Evolutionary conservation across 2,888 invertebrate species (phyloP).

Genomic region (Apodemia hepburni): DNA sequence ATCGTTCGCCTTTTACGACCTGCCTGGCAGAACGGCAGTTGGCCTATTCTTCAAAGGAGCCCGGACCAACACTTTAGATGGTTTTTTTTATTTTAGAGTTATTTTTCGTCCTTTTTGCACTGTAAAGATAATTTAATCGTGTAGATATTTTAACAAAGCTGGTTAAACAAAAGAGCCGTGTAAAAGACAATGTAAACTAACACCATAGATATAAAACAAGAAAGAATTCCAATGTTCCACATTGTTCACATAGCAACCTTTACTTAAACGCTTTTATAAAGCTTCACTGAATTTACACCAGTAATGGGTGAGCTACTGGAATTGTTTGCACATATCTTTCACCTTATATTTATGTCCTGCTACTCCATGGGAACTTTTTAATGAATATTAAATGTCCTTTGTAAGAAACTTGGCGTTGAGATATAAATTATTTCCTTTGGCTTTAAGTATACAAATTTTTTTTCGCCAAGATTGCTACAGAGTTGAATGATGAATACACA

Average conservation of each 20-base stretch:
- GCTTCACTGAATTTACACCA: constrained; percentile 9
- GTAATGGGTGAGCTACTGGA: constrained; percentile 10
- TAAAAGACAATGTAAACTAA: neutral
- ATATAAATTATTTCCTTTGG: neutral
- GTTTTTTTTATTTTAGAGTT: too few relatives aligned
- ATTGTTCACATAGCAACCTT: neutral
- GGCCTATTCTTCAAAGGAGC: too few relatives aligned
- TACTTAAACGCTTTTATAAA: constrained; percentile 16
- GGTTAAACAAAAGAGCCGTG: neutral
- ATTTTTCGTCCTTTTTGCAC: too few relatives aligned
- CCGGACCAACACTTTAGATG: too few relatives aligned
- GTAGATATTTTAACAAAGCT: neutral
- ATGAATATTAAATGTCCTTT: constrained; percentile 5
- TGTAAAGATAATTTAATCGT: too few relatives aligned
- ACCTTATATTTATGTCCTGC: constrained; percentile 12
- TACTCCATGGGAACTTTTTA: constrained; percentile 11
- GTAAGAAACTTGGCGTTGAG: constrained; percentile 4
- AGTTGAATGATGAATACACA: too few relatives aligned
- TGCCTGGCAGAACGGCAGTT: too few relatives aligned
- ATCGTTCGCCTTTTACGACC: too few relatives aligned
- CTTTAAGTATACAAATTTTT: neutral
- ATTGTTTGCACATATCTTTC: constrained; percentile 8
- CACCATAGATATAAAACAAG: constrained; percentile 12
- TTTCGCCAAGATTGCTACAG: too few relatives aligned
- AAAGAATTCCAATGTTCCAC: neutral